Evolutionary conservation across 2,888 invertebrate species (phyloP), one percentile per base, ranked within the genome.

Genomic region (Augiades crinisus): DNA sequence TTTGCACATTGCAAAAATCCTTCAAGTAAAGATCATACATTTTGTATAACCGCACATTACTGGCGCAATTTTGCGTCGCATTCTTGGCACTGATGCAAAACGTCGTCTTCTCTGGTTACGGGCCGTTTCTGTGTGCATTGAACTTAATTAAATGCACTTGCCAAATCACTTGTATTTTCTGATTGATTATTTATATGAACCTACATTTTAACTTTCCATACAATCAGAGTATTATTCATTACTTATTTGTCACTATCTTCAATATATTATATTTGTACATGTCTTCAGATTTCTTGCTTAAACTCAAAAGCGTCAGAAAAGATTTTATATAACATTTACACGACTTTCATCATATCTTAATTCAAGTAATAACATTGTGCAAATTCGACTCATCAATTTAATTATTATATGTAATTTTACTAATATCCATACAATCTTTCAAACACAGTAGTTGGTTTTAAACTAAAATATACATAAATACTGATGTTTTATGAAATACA

Each of bases 401-500:
- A 27, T 27, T 10, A n/a, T 27, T 5, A 10, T n/a, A n/a, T n/a
- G 1, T 27, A 19, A 27, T 24, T n/a, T 24, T n/a, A 8, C 2
- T 24, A 24, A 24, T 10, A 3, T 3, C 10, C 10, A 27, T 27
- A 27, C 27, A 27, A 27, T 10, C 10, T 27, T 4, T 27, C 27
- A 27, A 19, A 19, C n/a, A n/a, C n/a, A n/a, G n/a, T 10, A 27
- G 2, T 27, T 27, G 10, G 27, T 27, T 4, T 27, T 27, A n/a
- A 27, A 27, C 10, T 27, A 27, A 10, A 41, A 41, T 30, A 12
- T 27, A 41, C 30, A 31, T 21, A 31, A 43, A 43, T 43, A 31
- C 43, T 43, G 43, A 31, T 19, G 12, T 21, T 43, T 13, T 43
- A 27, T 31, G 31, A 38, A 43, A 31, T 43, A 43, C 33, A 10